Evolutionary conservation across 2,113 vertebrate species (phyloP).

Genomic region (Thunnus maccoyii): DNA sequence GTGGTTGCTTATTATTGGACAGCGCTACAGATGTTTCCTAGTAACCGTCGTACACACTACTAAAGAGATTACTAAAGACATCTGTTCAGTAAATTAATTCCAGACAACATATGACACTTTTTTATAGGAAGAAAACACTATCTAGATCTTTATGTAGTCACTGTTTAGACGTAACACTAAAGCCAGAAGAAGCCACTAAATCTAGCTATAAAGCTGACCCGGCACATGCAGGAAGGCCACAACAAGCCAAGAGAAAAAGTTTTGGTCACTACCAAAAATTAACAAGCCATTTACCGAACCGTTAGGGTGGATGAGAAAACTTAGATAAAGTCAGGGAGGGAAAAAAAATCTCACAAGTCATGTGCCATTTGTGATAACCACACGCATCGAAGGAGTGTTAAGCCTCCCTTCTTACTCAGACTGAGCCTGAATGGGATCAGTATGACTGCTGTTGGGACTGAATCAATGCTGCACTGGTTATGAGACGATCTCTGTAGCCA

Average conservation of each 20-base stretch:
- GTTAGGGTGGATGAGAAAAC: background rate
- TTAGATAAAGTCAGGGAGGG: background rate
- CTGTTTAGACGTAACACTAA: too few relatives aligned
- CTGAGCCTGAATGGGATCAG: background rate
- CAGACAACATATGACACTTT: background rate
- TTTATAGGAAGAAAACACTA: background rate
- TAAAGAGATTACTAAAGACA: too few relatives aligned
- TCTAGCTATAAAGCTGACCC: too few relatives aligned
- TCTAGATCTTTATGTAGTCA: background rate
- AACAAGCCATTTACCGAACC: too few relatives aligned
- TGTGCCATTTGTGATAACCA: background rate
- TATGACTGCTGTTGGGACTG: background rate
- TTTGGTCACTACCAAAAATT: too few relatives aligned
- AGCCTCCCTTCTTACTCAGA: constrained; percentile 5
- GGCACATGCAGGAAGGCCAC: too few relatives aligned
- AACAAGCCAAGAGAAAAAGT: too few relatives aligned
- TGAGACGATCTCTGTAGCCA: background rate
- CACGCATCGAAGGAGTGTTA: background rate
- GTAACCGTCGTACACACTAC: too few relatives aligned
- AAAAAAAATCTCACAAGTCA: background rate
- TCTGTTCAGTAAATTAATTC: too few relatives aligned
- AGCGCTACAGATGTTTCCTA: too few relatives aligned
- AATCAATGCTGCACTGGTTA: constrained; percentile 8
- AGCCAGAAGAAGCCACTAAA: too few relatives aligned
- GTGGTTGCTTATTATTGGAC: too few relatives aligned